phyloP scores from a whole-genome alignment of 2,113 vertebrate genomes.

The Empidonax traillii region DNA sequence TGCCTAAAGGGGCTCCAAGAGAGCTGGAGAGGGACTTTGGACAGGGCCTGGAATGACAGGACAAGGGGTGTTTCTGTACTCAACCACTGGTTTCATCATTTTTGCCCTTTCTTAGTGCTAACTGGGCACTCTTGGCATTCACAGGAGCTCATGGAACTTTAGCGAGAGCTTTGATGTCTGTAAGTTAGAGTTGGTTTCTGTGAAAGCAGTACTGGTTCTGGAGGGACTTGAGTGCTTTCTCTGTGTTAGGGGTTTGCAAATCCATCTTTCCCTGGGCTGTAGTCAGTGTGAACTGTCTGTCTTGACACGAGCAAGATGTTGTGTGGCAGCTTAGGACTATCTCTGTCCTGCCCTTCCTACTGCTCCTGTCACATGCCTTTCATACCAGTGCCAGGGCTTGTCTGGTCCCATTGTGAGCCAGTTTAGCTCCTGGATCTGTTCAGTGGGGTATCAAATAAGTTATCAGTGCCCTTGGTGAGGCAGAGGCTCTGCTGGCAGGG shows the following conservation, averaged over 20 bases:
- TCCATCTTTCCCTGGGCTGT: background rate
- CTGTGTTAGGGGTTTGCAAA: background rate
- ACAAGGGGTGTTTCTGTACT: background rate
- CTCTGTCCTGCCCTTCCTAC: background rate
- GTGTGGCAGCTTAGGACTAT: background rate
- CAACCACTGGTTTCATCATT: background rate
- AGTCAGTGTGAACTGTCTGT: background rate
- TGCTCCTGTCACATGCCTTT: background rate
- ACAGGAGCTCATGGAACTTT: background rate
- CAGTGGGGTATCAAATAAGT: background rate
- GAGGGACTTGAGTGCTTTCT: background rate
- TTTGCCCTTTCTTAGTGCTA: background rate
- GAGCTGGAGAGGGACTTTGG: background rate
- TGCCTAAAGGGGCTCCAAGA: background rate
- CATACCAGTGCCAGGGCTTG: background rate
- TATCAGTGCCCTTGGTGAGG: background rate
- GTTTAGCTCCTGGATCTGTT: background rate
- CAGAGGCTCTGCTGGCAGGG: background rate
- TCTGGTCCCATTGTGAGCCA: background rate
- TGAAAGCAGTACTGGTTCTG: background rate
- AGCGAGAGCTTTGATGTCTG: rapidly evolving
- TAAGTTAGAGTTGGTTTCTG: background rate
- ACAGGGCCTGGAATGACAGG: background rate
- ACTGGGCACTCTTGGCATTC: background rate
- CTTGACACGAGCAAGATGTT: background rate